These are phyloP conservation scores for Danio aesculapii DNA, from an alignment of 2,797 vertebrate genomes.

Conservation along the genomic window DNA sequence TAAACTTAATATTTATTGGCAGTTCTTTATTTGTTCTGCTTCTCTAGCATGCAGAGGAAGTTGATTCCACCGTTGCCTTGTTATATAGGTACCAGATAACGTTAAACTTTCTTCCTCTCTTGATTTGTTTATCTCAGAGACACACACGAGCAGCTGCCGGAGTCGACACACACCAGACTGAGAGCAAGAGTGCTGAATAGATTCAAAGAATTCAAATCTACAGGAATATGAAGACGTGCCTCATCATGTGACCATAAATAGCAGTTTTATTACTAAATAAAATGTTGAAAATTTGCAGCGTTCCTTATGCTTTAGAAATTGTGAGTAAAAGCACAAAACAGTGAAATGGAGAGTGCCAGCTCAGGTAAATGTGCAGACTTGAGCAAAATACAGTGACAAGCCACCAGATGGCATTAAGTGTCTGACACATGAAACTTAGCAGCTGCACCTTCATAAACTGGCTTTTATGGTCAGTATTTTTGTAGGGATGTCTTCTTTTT, in stretches of 20 bases:
- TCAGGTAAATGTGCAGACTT: background rate
- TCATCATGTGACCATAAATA: conserved; percentile 30
- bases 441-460: background rate
- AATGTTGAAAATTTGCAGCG: background rate
- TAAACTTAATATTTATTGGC: background rate
- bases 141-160: background rate
- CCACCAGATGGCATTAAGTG: conserved; percentile 45
- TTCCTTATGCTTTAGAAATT: background rate
- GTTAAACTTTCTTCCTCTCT: conserved; percentile 8
- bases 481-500: background rate
- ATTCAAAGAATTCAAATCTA: conserved; percentile 34
- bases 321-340: background rate
- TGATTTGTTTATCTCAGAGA: conserved; percentile 33
- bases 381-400: conserved; percentile 6
- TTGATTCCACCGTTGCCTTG: background rate
- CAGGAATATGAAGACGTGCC: background rate
- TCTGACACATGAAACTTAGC: conserved; percentile 11
- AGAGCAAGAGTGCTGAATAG: conserved; percentile 37
- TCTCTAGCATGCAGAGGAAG: background rate
- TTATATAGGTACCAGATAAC: background rate
- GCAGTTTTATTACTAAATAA: background rate
- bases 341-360: background rate
- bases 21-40: background rate
- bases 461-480: background rate
- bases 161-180: conserved; percentile 34